phyloP scores from a whole-genome alignment of 2,113 vertebrate species.

The Spheniscus mendiculus region DNA sequence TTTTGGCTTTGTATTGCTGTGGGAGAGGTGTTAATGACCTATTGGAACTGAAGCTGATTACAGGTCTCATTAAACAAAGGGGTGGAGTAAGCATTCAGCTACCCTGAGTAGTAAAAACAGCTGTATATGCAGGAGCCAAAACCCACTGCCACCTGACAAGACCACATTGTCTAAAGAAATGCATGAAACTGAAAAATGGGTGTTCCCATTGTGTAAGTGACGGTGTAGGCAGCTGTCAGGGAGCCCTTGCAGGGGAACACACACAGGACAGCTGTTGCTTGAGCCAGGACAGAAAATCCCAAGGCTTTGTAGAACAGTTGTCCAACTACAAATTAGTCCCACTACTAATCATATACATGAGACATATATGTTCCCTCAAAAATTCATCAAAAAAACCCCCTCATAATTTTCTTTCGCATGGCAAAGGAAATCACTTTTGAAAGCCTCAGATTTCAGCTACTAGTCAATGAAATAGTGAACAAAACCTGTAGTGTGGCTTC shows the following conservation, averaged over 20 bases:
- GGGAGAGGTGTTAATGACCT: constrained; percentile 54
- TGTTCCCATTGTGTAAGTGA: background rate
- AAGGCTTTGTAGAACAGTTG: background rate
- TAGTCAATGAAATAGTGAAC: background rate
- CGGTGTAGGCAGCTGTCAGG: background rate
- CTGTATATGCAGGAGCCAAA: background rate
- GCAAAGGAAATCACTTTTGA: background rate
- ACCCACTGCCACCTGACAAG: background rate
- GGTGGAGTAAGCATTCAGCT: constrained; percentile 37
- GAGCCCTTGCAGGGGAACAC: background rate
- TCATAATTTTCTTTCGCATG: background rate
- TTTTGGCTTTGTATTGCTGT: background rate
- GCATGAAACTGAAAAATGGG: background rate
- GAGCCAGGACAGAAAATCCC: background rate
- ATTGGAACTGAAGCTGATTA: constrained; percentile 45
- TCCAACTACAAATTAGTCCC: background rate
- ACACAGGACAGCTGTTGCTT: rapidly evolving
- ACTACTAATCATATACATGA: background rate
- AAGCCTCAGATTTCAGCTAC: background rate
- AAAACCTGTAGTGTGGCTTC: background rate
- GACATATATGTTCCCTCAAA: background rate
- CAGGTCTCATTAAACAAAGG: constrained; percentile 41
- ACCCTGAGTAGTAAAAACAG: constrained; percentile 2
- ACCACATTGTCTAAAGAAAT: background rate
- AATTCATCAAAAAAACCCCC: rapidly evolving